These are phyloP conservation scores for Astyanax mexicanus DNA, from an alignment of 2,797 vertebrate species.

Conservation along the genomic window DNA sequence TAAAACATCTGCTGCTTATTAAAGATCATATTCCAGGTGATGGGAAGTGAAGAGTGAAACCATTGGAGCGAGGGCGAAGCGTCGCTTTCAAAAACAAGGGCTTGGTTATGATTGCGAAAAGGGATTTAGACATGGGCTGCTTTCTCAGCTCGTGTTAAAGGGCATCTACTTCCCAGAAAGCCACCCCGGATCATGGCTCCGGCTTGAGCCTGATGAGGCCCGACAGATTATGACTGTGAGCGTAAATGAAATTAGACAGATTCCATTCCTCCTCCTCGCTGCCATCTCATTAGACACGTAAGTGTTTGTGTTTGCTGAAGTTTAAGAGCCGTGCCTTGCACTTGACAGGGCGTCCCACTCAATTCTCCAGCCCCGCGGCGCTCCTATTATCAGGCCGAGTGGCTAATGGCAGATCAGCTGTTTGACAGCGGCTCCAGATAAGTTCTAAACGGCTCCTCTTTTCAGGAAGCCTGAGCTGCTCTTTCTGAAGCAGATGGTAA, in stretches of 20 bases:
- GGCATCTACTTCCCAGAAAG: conserved; percentile 29
- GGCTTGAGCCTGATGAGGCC: conserved; percentile 36
- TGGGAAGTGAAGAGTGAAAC: not conserved
- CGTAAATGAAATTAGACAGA: conserved; percentile 50
- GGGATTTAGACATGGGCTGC: not conserved
- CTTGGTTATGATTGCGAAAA: not conserved
- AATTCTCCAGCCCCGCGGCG: conserved; percentile 5
- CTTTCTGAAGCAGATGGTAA: conserved; percentile 1
- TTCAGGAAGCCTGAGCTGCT: not conserved
- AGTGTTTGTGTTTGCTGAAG: conserved; percentile 37
- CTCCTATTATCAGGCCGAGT: not conserved
- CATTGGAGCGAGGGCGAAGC: not conserved
- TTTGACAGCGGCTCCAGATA: not conserved
- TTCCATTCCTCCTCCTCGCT: conserved; percentile 14
- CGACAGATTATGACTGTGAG: conserved; percentile 47
- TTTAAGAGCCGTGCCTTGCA: conserved; percentile 39
- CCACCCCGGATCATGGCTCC: conserved; percentile 11
- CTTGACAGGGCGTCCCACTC: conserved; percentile 28
- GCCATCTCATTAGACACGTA: conserved; percentile 41
- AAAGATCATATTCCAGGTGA: not conserved
- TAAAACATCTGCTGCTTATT: not conserved
- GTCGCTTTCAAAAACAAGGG: not conserved
- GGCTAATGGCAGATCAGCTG: conserved; percentile 14
- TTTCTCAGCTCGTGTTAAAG: not conserved
- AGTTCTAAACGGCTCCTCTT: not conserved